Conservation (phyloP, 2,797 vertebrate genomes). For the Esox lucius region DNA sequence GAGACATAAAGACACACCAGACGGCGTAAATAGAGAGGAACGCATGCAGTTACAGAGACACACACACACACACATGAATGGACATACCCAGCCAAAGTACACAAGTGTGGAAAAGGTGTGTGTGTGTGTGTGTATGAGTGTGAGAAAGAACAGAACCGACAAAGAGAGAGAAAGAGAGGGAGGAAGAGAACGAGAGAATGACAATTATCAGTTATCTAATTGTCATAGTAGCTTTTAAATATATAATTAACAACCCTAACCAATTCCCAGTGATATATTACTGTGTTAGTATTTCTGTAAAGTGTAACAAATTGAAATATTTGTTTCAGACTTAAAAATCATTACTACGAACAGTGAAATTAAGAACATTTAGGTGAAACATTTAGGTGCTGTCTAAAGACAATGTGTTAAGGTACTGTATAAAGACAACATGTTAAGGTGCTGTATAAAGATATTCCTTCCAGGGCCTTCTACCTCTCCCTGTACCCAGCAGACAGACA, state of each 20-base stretch:
- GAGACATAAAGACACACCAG: too few species aligned
- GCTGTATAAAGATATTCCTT: not conserved
- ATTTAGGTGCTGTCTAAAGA: too few species aligned
- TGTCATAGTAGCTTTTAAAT: conserved; percentile 16
- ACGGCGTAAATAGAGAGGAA: not conserved
- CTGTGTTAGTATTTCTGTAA: too few species aligned
- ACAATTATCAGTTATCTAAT: conserved; percentile 45
- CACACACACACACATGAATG: conserved; percentile 42
- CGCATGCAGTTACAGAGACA: conserved; percentile 23
- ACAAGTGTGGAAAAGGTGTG: conserved; percentile 55
- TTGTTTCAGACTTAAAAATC: not conserved
- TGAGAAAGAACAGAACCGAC: conserved; percentile 34
- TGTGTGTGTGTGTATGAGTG: conserved; percentile 42
- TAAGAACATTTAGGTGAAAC: not conserved
- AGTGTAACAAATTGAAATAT: not conserved
- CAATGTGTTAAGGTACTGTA: too few species aligned
- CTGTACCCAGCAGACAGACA: not conserved
- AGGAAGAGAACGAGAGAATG: conserved; percentile 41
- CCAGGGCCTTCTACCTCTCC: not conserved
- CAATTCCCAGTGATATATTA: too few species aligned
- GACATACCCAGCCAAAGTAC: conserved; percentile 67
- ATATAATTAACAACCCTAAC: not conserved
- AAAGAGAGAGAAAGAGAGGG: conserved; percentile 31
- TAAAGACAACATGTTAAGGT: too few species aligned
- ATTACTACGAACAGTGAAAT: not conserved